These are phyloP conservation scores for Spizaetus ornatus DNA, from an alignment of 2,113 vertebrate species.

Conservation along the genomic window DNA sequence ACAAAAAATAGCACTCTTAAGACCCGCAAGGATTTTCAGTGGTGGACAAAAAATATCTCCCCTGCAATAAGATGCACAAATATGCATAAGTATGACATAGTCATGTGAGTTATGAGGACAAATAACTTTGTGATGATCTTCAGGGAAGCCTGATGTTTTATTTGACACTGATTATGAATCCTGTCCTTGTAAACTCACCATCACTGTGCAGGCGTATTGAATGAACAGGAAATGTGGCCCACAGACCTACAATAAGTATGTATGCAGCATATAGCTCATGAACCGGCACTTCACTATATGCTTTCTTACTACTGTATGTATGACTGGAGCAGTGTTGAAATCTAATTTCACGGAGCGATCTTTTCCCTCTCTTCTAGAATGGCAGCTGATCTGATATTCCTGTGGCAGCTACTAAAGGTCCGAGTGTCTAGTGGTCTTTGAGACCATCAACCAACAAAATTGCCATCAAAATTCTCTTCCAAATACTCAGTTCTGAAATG, in stretches of 20 bases:
- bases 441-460: conserved; percentile 21
- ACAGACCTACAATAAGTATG: background rate
- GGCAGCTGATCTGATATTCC: background rate
- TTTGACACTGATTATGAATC: conserved; percentile 4
- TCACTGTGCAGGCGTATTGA: background rate
- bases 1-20: background rate
- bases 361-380: background rate
- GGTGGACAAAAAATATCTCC: background rate
- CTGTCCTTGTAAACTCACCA: background rate
- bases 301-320: conserved; percentile 15
- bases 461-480: conserved; percentile 20
- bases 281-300: background rate
- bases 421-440: background rate
- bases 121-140: background rate
- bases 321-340: conserved; percentile 4
- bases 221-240: background rate
- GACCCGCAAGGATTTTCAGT: background rate
- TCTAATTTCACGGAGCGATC: conserved; percentile 17
- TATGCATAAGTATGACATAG: background rate
- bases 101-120: background rate
- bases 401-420: background rate
- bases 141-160: background rate
- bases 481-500: background rate
- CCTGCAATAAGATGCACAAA: background rate
- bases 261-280: background rate